Evolutionary conservation across 2,797 vertebrate genomes (phyloP), one percentile per base, ranked within the genome.

Genomic region (Sebastes cheni): DNA sequence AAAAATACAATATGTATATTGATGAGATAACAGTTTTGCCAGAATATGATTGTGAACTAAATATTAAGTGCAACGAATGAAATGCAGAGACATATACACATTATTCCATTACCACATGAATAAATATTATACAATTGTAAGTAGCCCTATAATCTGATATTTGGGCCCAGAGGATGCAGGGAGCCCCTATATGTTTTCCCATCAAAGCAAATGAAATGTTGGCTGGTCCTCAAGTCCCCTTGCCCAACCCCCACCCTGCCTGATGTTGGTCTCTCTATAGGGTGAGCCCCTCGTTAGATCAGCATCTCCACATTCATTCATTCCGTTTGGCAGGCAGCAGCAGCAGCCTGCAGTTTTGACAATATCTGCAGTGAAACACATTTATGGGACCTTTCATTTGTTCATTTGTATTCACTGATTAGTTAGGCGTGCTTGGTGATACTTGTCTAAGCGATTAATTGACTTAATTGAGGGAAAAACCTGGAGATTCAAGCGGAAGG

Each of bases 201-300:
- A 68, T 60, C n/a, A 52, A 76, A 62, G 74, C 54, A 72, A 83
- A 90, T 82, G 23, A 6, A 23, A 75, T 82, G 61, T 56, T 74
- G 62, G 25, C 18, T 55, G 1, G 10, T 30, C 9, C 74, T 59
- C 2, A 39, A 72, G 52, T 30, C 27, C 73, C 72, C 46, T 27
- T 23, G 42, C 82, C 86, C 86, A 69, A 67, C 86, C 88, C 89
- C 86, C 84, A 83, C 70, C 27, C 65, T 29, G 42, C 34, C 3
- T n/a, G 50, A 14, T 75, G 60, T 67, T 56, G 20, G 29, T 77
- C 27, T 42, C 39, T 52, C 25, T 39, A 3, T 39, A 70, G 73
- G 66, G 22, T 56, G 84, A 80, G 30, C 72, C 76, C 75, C 58
- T 42, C 64, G 10, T 67, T 50, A 50, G 6, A n/a, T 29, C 22